These are phyloP conservation scores for Lasiurus borealis DNA, from an alignment of 2,113 vertebrate genomes.

Conservation along the genomic window DNA sequence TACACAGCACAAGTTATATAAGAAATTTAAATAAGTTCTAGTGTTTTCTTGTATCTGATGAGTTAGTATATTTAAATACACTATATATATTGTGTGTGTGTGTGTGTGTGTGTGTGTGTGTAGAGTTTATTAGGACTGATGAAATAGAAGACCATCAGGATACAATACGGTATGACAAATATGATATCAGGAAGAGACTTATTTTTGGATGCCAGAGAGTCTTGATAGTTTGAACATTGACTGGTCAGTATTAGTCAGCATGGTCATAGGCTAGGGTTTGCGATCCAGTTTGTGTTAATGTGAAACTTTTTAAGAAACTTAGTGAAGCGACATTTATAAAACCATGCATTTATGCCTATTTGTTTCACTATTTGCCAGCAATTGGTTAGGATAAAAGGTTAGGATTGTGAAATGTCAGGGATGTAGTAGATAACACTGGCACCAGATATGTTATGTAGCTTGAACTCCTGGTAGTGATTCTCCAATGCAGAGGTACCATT, in stretches of 20 bases:
- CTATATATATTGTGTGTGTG: too few relatives aligned
- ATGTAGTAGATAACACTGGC: neutral
- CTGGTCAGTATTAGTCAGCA: too few relatives aligned
- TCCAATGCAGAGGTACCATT: neutral
- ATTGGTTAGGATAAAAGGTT: neutral
- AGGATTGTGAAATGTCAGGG: neutral
- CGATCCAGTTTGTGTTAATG: neutral
- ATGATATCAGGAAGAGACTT: neutral
- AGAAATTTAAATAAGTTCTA: slow-evolving; percentile 17
- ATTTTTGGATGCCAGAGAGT: neutral
- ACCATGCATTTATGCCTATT: neutral
- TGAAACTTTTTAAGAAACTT: neutral
- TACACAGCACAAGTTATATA: neutral
- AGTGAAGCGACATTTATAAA: neutral
- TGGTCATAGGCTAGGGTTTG: neutral
- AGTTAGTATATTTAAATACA: neutral
- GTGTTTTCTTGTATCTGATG: neutral
- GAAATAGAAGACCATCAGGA: neutral
- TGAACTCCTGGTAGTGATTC: neutral
- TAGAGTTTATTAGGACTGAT: neutral
- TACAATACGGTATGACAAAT: neutral
- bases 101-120: neutral
- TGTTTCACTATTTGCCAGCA: neutral
- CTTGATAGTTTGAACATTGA: neutral
- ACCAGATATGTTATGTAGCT: neutral